These are phyloP conservation scores for Lineus longissimus DNA, from an alignment of 1,140 invertebrate species.

Conservation along the genomic window DNA sequence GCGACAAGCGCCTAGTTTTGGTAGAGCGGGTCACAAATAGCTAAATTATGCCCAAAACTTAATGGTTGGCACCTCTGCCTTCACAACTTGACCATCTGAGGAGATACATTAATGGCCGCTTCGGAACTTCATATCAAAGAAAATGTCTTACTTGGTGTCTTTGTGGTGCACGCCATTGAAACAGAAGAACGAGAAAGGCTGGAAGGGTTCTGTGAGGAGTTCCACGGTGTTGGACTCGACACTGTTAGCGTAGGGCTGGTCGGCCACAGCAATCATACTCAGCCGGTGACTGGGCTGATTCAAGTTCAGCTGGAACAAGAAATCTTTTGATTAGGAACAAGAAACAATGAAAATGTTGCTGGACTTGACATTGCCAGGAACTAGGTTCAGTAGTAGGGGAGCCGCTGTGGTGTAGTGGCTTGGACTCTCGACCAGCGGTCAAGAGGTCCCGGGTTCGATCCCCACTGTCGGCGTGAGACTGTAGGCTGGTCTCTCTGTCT, in stretches of 20 bases:
- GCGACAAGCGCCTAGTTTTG: no score
- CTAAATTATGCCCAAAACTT: no score
- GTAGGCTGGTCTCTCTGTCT: no score
- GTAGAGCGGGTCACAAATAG: no score
- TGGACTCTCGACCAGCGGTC: no score
- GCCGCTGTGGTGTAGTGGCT: no score
- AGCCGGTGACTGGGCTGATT: constrained; percentile 43
- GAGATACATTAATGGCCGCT: neutral
- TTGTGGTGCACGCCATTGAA: constrained; percentile 41
- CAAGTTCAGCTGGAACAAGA: constrained; percentile 36
- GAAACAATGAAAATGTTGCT: neutral
- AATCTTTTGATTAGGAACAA: neutral
- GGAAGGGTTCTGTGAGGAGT: constrained; percentile 46
- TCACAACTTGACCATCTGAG: no score
- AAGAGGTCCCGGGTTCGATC: no score
- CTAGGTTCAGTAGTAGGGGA: no score
- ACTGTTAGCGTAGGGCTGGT: constrained; percentile 44
- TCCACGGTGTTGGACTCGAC: constrained; percentile 50
- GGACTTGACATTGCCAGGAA: neutral
- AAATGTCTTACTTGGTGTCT: constrained; percentile 28
- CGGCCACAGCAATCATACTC: constrained; percentile 44
- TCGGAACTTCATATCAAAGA: constrained; percentile 4
- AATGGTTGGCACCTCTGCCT: no score
- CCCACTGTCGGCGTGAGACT: no score
- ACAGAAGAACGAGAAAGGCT: constrained; percentile 51